Base-by-base conservation (phyloP, 2,113 vertebrate genomes). In the human region DNA sequence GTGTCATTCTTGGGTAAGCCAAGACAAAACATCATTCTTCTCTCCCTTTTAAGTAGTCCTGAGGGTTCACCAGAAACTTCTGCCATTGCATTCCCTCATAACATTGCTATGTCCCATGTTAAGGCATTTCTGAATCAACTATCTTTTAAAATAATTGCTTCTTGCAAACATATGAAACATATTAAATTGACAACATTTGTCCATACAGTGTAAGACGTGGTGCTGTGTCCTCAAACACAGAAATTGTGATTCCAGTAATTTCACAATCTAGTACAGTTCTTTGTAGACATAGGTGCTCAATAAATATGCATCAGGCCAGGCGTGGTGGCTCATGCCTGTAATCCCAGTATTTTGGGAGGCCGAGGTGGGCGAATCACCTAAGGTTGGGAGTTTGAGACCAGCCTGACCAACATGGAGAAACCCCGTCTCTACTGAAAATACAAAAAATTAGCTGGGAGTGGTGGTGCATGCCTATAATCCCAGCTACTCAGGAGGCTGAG, bases 81-180 rank as follows among this genome's bases (percentile, higher is more conserved):
- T 38, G 35, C 81, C 50, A 61, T 57, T 50, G 57, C 38, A 32
- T 95, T 96, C 16, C 45, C n/a, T 95, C 64, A 85, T 48, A 89
- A 32, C 23, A n/a, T 61, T 89, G 70, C 79, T 76, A 32, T 80
- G 68, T 83, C 78, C 76, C 43, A 3, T 85, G 96, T 75, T n/a
- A 82, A 64, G 85, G 27, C 7, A 1, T 81, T 95, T 88, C 80
- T 78, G 43, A 72, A 57, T 82, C 57, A 87, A 59, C 84, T 79
- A 45, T 25, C 73, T 59, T 95, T 93, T 93, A 70, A 88, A 92
- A 90, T 38, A 96, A 88, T 38, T 86, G 50, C 55, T 92, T 93
- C 80, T 87, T 90, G 48, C 32, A 57, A 95, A 66, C n/a, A 68
- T 45, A 87, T 40, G 64, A 95, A 85, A 40, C 57, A 18, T 43